These are phyloP conservation scores for Acanthurus lineatus DNA, from an alignment of 2,797 vertebrate species.

Conservation along the genomic window DNA sequence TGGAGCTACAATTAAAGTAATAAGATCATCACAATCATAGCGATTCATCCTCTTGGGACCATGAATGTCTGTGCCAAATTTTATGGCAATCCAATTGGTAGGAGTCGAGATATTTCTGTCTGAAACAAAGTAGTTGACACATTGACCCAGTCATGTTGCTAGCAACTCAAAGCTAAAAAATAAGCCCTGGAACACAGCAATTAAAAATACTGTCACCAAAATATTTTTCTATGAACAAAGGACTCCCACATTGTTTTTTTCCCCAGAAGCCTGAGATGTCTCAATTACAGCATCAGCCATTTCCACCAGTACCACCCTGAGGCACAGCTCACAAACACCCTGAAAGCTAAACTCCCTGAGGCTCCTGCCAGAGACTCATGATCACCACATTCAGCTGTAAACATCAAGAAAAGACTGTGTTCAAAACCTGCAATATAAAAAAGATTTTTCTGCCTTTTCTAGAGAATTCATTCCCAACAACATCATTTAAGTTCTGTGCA, in stretches of 20 bases:
- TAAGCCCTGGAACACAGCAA: neutral
- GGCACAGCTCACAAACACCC: constrained; percentile 31
- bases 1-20: neutral
- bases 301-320: constrained; percentile 44
- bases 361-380: constrained; percentile 3
- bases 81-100: neutral
- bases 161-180: neutral
- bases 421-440: neutral
- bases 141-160: too few species aligned
- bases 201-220: constrained; percentile 1
- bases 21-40: neutral
- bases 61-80: neutral
- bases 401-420: neutral
- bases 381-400: constrained; percentile 15
- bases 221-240: constrained; percentile 5
- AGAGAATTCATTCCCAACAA: constrained; percentile 8
- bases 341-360: constrained; percentile 21
- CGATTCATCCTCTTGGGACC: neutral
- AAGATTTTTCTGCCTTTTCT: neutral
- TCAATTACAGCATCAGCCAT: constrained; percentile 27
- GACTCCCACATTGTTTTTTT: constrained; percentile 9
- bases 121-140: too few species aligned
- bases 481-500: neutral
- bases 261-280: neutral
- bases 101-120: neutral